Base-by-base conservation (phyloP, 1,140 invertebrate genomes). In the Contarinia nasturtii region DNA sequence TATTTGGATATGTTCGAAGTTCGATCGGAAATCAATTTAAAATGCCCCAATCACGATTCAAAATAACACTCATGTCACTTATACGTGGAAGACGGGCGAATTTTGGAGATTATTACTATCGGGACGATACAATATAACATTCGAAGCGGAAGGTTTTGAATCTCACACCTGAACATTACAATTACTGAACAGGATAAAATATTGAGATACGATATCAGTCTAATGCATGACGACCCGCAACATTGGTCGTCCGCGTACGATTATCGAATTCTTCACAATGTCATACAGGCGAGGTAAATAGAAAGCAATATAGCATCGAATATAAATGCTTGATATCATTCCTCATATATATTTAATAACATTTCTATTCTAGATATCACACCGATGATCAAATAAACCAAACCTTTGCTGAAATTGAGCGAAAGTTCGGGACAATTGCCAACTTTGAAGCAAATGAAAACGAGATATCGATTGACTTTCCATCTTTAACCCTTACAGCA, bases 21-120 rank as follows among this genome's bases (percentile, higher is more conserved):
- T 76, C 76, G 15, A 81, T 82, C 49, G 79, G 82, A 0, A 71
- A 27, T 67, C 73, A 0, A 74, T 97, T n/a, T 49, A 66, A 0
- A 75, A 80, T 53, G 88, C 86, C 0, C 78, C 73, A 5, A 77
- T 97, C 37, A 61, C 67, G 1, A 75, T 97, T 2, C 65, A 75
- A 51, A 81, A 77, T 1, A 77, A 81, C 45, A 65, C 76, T 27
- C 88, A 92, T 57, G 61, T 67, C 15, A 74, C 89, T 1, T 74
- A 67, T 14, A 72, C 82, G 0, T 76, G 79, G 1, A 55, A 58
- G 17, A 67, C 74, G 50, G 95, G 95, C 0, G 94, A 98, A 67
- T 98, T 89, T 64, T 98, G 87, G 84, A 70, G 93, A 51, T 63
- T 98, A 18, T 63, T 98, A 0, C 56, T 78, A 8, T 92, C 94